Evolutionary conservation across 2,797 vertebrate species (phyloP), one percentile per base, ranked within the genome.

Genomic region (Pyrocephalus nanus): DNA sequence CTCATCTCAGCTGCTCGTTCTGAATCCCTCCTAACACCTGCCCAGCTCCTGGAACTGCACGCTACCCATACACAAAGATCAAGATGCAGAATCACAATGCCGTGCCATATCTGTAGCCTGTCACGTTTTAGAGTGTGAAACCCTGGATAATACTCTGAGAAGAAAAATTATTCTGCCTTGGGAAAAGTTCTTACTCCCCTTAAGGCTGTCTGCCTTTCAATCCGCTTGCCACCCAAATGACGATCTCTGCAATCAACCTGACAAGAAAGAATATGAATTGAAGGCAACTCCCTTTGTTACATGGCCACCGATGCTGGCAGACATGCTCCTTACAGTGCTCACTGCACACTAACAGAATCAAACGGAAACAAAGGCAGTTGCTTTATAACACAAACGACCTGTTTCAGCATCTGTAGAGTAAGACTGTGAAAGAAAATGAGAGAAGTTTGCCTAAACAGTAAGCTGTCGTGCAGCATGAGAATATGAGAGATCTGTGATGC

Each of bases 391-490:
- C 34, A 55, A 64, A 12, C 16, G 0, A 69, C 17, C 58, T 48
- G 22, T 21, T 67, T 22, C 36, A 26, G 38, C 15, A 47, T 55
- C 42, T 42, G 30, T 42, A 77, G 11, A 55, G 6, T 6, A 67
- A 67, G n/a, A 26, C 8, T 81, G 4, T 67, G 29, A 78, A 66
- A 90, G 40, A 47, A 61, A 40, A 11, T 3, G 3, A 73, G 13
- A 66, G 17, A 60, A 32, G 7, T 57, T 1, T 84, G 47, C 72
- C 69, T 40, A 0, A 67, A 25, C 29, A 74, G 3, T 26, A 42
- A 73, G 1, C 3, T 2, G 15, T 8, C 20, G 0, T 22, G 15
- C 8, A 42, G n/a, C 26, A 19, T 2, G 14, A 30, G 3, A 43
- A 10, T 12, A 20, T 12, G 22, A 32, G 23, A 58, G 27, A 47